Base-by-base conservation (phyloP, 1,140 invertebrate species). In the Rhopalosiphum padi region DNA sequence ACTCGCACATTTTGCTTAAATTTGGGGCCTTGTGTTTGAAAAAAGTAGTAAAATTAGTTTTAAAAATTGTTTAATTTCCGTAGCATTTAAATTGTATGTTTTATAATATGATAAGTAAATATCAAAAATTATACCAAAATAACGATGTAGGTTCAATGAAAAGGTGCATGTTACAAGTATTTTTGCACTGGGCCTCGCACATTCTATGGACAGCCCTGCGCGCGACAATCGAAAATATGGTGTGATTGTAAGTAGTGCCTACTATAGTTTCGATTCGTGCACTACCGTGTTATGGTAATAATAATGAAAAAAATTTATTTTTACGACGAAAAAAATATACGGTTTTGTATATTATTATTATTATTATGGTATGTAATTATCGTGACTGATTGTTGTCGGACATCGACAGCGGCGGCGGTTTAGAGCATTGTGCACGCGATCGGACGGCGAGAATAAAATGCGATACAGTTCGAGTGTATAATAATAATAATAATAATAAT, bases 311-410 rank as follows among this genome's bases (percentile, higher is more conserved):
- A 53, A 60, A 53, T 6, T 21, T 77, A n/a, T 77, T 60, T 77
- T 77, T n/a, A 77, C 30, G 15, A 35, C 60, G 30, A 77, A 77
- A n/a, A 68, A 77, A 68, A 68, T n/a, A 35, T 77, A 77, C 30
- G 15, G n/a, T 68, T 68, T 15, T 15, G 60, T 68, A 68, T n/a
- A n/a, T 18, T 77, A 77, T 60, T 60, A 60, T 41, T 60, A 53
- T 53, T 53, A 60, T n/a, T 77, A 77, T n/a, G 60, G 60, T 77
- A 18, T 77, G 30, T 77, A 77, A 77, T 77, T 77, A 77, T 77
- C 60, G 60, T 77, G 60, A 77, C 60, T 77, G 37, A 83, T 83
- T 35, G 82, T 83, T 37, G 37, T 83, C 82, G 82, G 82, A 83
- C 82, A 37, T 83, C 37, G 77, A n/a, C 77, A 82, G 35, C 77